Conservation (phyloP, 2,113 vertebrate genomes). For the Hydropotes inermis region DNA sequence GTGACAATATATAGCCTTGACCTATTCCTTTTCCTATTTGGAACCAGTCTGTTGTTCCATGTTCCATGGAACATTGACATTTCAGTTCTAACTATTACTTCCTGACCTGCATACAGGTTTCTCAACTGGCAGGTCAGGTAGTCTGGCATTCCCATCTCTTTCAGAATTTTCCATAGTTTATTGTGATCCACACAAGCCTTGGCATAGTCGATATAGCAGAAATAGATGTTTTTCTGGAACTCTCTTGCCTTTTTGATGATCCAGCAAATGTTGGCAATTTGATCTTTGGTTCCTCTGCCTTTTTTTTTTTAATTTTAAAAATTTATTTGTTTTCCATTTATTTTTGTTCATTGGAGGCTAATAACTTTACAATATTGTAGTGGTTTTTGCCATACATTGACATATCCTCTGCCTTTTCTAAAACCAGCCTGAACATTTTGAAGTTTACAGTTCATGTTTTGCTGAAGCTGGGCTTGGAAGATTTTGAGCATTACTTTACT, state of each 20-base stretch:
- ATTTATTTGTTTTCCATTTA: too few relatives aligned
- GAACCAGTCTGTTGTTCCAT: neutral
- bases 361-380: too few relatives aligned
- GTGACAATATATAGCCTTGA: neutral
- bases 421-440: neutral
- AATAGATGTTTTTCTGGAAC: neutral
- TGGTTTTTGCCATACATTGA: too few relatives aligned
- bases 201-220: neutral
- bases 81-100: neutral
- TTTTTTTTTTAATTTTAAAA: too few relatives aligned
- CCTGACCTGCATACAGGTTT: neutral
- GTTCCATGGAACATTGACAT: neutral
- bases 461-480: neutral
- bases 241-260: neutral
- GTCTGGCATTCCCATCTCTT: neutral
- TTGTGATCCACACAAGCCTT: neutral
- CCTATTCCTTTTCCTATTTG: fast-evolving
- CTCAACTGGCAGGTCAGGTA: neutral
- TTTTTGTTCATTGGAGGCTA: too few relatives aligned
- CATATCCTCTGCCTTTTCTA: neutral
- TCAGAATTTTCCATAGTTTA: neutral
- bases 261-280: neutral
- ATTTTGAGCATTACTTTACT: neutral
- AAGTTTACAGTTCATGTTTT: fast-evolving
- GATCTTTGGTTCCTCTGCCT: neutral